A percentile compares a stretch with the other conserved stretches of the same genome.
These are phyloP conservation scores for Melipona bicolor DNA, from an alignment of 2,888 invertebrate species.

Conservation along the genomic window DNA sequence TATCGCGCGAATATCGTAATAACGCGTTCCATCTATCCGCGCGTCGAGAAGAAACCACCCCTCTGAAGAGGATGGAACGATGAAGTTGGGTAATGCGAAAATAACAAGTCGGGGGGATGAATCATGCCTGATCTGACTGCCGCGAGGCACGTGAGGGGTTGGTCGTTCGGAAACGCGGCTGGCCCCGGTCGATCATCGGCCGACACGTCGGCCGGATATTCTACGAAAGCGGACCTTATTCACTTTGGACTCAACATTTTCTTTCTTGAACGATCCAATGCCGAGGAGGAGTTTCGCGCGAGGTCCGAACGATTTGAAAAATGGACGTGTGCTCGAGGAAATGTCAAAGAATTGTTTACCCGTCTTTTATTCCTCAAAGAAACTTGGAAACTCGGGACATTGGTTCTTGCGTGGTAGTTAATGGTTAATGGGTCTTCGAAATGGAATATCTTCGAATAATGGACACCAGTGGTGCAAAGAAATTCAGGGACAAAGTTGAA, in stretches of 20 bases:
- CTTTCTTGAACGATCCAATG: background rate
- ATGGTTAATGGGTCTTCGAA: background rate
- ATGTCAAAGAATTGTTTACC: background rate
- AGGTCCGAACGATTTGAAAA: background rate
- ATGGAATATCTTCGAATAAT: background rate
- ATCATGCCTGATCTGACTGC: constrained; percentile 69
- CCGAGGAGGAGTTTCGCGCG: background rate
- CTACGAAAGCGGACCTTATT: constrained; percentile 26
- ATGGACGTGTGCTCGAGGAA: too few relatives aligned
- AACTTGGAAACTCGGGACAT: background rate
- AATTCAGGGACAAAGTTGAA: background rate
- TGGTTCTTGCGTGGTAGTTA: background rate
- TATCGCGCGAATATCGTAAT: constrained; percentile 73
- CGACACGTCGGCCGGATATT: constrained; percentile 42
- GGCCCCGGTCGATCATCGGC: background rate
- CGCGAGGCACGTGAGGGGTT: constrained; percentile 60
- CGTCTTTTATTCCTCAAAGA: background rate
- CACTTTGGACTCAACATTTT: background rate
- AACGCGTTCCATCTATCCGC: constrained; percentile 71
- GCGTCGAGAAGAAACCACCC: constrained; percentile 70
- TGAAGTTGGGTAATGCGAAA: constrained; percentile 77
- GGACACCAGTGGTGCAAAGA: background rate
- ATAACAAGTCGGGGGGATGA: constrained; percentile 76
- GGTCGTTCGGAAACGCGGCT: constrained; percentile 30
- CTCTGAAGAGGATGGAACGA: constrained; percentile 60